Conservation (phyloP, 2,113 vertebrate genomes). For the Saguinus imperator region DNA sequence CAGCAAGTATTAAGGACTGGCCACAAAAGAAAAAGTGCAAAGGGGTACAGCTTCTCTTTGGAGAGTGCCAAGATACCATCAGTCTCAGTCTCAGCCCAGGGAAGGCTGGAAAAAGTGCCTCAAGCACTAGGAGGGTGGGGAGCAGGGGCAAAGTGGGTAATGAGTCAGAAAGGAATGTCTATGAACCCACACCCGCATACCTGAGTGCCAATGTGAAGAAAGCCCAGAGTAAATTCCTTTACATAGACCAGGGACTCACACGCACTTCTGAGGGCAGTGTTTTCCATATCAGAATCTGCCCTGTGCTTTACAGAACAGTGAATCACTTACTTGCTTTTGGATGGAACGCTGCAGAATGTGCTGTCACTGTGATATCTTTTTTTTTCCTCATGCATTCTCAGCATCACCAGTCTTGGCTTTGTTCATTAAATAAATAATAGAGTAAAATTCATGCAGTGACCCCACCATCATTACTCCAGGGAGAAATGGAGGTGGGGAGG, state of each 20-base stretch:
- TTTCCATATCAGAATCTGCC: conserved; percentile 24
- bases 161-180: conserved; percentile 74
- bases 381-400: not conserved
- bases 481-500: not conserved
- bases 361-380: not conserved
- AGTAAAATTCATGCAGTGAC: conserved; percentile 29
- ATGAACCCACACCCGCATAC: conserved; percentile 39
- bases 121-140: not conserved
- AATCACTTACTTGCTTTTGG: conserved; percentile 13
- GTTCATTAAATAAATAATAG: conserved; percentile 38
- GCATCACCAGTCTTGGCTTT: conserved; percentile 24
- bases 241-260: conserved; percentile 24
- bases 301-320: not conserved
- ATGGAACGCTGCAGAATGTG: not conserved
- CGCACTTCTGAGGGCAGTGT: not conserved
- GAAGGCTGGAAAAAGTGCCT: conserved; percentile 23
- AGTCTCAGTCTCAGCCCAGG: not conserved
- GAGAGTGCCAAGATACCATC: conserved; percentile 49
- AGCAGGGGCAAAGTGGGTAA: conserved; percentile 23
- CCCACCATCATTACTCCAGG: not conserved
- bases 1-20: conserved; percentile 25
- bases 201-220: conserved; percentile 38
- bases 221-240: conserved; percentile 49
- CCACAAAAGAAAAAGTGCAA: conserved; percentile 41
- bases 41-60: conserved; percentile 39